Conservation (phyloP, 2,888 invertebrate species). For the Thera britannica region DNA sequence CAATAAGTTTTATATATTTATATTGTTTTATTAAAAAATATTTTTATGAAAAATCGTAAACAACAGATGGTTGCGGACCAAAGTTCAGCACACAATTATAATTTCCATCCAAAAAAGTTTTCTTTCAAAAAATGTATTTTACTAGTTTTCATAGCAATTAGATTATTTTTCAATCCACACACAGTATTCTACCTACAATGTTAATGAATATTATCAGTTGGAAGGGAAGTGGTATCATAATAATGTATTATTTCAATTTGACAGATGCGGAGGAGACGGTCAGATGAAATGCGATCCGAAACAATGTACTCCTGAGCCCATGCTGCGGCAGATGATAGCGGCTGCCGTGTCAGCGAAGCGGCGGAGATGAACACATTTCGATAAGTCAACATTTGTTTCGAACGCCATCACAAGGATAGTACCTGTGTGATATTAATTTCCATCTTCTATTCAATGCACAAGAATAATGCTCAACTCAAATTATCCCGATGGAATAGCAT, state of each 20-base stretch:
- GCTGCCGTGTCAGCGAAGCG: constrained; percentile 90
- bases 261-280: constrained; percentile 95
- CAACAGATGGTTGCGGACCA: too few species aligned
- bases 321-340: constrained; percentile 95
- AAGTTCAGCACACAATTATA: too few species aligned
- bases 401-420: constrained; percentile 68
- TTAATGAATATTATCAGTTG: too few species aligned
- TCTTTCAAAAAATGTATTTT: too few species aligned
- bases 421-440: constrained; percentile 73
- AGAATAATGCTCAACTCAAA: constrained; percentile 77
- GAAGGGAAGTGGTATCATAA: too few species aligned
- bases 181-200: too few species aligned
- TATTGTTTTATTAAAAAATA: too few species aligned
- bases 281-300: constrained; percentile 98
- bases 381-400: constrained; percentile 52
- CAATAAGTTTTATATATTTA: too few species aligned
- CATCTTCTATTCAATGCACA: constrained; percentile 67
- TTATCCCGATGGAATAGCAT: constrained; percentile 79
- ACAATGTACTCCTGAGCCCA: constrained; percentile 94
- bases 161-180: too few species aligned
- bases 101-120: too few species aligned
- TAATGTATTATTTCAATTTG: constrained; percentile 47
- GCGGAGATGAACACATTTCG: constrained; percentile 86
- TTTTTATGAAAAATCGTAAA: too few species aligned
- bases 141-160: too few species aligned